phyloP scores from a whole-genome alignment of 2,113 vertebrate species.

The Syngnathoides biaculeatus region DNA sequence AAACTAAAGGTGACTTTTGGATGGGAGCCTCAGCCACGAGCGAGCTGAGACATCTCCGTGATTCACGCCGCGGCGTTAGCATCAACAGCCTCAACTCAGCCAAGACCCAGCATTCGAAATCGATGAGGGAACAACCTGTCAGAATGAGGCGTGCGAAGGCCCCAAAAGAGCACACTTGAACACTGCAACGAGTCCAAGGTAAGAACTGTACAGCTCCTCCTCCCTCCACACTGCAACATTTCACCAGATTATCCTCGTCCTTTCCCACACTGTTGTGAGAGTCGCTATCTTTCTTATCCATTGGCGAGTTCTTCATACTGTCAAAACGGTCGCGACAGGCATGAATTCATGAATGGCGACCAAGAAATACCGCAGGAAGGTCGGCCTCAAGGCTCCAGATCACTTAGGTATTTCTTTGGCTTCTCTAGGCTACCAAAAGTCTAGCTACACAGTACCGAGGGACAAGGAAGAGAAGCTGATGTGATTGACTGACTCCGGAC shows the following conservation, averaged over 20 bases:
- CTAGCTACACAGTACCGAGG: neutral
- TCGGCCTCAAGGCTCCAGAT: neutral
- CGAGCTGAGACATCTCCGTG: neutral
- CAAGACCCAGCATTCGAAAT: slow-evolving; percentile 23
- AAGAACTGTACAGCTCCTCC: slow-evolving; percentile 14
- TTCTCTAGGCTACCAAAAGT: neutral
- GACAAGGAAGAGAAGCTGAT: neutral
- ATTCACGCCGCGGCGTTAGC: slow-evolving; percentile 3
- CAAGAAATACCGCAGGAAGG: neutral
- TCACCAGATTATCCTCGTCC: slow-evolving; percentile 18
- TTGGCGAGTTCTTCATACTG: slow-evolving; percentile 5
- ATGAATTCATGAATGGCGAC: neutral
- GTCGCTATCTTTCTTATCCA: slow-evolving; percentile 18
- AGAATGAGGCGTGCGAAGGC: slow-evolving; percentile 20
- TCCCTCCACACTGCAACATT: slow-evolving; percentile 38
- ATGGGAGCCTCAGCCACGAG: neutral
- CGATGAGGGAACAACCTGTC: slow-evolving; percentile 14
- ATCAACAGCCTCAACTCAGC: slow-evolving; percentile 11
- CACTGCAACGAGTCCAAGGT: slow-evolving; percentile 12
- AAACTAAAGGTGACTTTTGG: neutral
- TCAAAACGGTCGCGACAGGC: neutral
- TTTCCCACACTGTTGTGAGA: slow-evolving; percentile 4
- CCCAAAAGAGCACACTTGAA: slow-evolving; percentile 22
- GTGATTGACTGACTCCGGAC: too few relatives aligned
- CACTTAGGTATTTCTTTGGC: neutral